phyloP scores from a whole-genome alignment of 2,113 vertebrate genomes.

The Alosa alosa region DNA sequence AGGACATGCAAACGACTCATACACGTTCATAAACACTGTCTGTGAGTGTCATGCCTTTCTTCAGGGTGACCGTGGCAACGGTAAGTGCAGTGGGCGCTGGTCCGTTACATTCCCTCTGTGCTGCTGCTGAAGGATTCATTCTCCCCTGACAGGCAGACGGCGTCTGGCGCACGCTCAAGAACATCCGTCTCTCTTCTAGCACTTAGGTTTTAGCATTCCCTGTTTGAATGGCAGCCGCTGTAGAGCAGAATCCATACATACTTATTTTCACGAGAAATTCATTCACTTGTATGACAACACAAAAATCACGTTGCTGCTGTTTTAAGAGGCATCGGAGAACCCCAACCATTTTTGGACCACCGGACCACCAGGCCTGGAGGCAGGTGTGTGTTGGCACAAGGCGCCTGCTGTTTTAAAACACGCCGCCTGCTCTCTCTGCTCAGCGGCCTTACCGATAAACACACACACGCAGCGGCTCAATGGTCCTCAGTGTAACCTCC shows the following conservation, averaged over 20 bases:
- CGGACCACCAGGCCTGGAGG: background rate
- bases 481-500: slow-evolving; percentile 37
- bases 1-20: too few relatives aligned
- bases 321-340: background rate
- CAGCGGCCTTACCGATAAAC: background rate
- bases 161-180: background rate
- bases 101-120: background rate
- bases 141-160: background rate
- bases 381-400: background rate
- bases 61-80: background rate
- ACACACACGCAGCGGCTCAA: slow-evolving; percentile 21
- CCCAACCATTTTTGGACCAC: background rate
- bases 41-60: background rate
- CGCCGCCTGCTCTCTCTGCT: too few relatives aligned
- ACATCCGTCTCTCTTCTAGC: background rate
- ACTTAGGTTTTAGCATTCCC: too few relatives aligned
- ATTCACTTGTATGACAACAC: background rate
- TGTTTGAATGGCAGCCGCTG: too few relatives aligned
- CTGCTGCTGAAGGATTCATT: background rate
- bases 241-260: too few relatives aligned
- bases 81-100: background rate
- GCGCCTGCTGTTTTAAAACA: too few relatives aligned
- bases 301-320: background rate
- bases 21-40: background rate
- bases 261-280: background rate